A percentile compares a stretch with the other conserved stretches of the same genome.
Conservation (phyloP, 2,888 invertebrate genomes). For the Galerucella nymphaeae region DNA sequence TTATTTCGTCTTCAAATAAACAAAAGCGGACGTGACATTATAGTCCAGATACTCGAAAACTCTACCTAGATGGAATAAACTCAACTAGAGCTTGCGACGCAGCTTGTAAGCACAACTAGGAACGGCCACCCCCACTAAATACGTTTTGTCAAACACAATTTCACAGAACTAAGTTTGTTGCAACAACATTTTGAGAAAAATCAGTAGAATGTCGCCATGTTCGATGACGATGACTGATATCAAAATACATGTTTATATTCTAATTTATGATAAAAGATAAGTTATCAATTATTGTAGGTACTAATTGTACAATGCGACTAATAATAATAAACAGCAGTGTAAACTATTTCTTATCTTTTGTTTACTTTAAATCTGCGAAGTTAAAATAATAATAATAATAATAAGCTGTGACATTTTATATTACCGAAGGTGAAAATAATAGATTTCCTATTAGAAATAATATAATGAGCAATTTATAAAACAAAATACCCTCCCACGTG, state of each 20-base stretch:
- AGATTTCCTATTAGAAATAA: too few species aligned
- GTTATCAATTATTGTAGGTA: conserved; percentile 22
- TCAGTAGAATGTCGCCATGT: neutral
- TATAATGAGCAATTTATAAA: too few species aligned
- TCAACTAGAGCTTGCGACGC: too few species aligned
- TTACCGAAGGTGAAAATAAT: neutral
- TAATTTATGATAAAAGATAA: conserved; percentile 26
- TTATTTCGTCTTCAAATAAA: too few species aligned
- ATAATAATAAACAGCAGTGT: conserved; percentile 17
- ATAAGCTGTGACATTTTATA: neutral
- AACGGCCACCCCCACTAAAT: too few species aligned
- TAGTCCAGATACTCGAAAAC: too few species aligned
- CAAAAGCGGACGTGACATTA: too few species aligned
- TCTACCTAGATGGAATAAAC: too few species aligned
- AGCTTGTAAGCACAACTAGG: too few species aligned
- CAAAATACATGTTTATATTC: conserved; percentile 4
- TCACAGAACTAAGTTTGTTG: too few species aligned
- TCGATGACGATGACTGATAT: neutral
- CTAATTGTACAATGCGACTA: conserved; percentile 8
- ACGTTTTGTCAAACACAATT: too few species aligned
- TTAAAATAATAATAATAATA: conserved; percentile 1
- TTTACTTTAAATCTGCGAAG: conserved; percentile 10
- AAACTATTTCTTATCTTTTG: conserved; percentile 19
- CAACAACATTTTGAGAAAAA: neutral
- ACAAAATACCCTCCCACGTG: too few species aligned